Percentiles rank a stretch among this genome's conserved stretches.
These are phyloP conservation scores for Florisuga fusca DNA, from an alignment of 2,797 vertebrate genomes.

Conservation along the genomic window DNA sequence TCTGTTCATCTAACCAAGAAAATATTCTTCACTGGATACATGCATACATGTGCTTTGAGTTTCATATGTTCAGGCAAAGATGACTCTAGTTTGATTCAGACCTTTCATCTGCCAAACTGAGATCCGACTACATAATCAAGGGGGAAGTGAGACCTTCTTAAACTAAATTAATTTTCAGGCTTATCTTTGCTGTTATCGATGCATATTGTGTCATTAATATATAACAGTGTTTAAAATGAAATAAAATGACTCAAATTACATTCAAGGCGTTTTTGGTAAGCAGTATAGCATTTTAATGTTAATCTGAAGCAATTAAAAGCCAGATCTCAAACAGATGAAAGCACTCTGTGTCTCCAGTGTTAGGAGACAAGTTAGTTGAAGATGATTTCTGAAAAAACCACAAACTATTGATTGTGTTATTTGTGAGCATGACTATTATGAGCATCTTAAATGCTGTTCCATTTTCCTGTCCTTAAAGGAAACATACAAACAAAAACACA, in stretches of 20 bases:
- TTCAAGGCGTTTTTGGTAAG: slow-evolving; percentile 10
- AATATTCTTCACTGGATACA: background rate
- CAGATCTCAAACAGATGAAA: slow-evolving; percentile 32
- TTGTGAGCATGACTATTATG: slow-evolving; percentile 1
- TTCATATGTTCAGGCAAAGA: background rate
- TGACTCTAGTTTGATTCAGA: background rate
- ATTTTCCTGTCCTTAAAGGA: slow-evolving; percentile 14
- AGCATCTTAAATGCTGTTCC: slow-evolving; percentile 13
- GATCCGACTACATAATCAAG: background rate
- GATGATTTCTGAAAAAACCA: slow-evolving; percentile 33
- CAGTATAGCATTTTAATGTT: background rate
- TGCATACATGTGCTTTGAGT: background rate
- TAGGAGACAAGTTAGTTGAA: slow-evolving; percentile 26
- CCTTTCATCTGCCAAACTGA: background rate
- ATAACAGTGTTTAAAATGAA: slow-evolving; percentile 16
- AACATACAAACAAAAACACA: slow-evolving; percentile 16
- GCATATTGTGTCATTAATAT: slow-evolving; percentile 18
- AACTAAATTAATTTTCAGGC: slow-evolving; percentile 25
- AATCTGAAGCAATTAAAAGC: slow-evolving; percentile 38
- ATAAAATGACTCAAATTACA: slow-evolving; percentile 30
- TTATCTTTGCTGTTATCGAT: background rate
- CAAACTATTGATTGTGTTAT: slow-evolving; percentile 24
- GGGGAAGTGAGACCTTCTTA: slow-evolving; percentile 21
- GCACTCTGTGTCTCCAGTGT: background rate
- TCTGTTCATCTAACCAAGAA: background rate